phyloP scores from a whole-genome alignment of 2,113 vertebrate species.

The Anser cygnoides region DNA sequence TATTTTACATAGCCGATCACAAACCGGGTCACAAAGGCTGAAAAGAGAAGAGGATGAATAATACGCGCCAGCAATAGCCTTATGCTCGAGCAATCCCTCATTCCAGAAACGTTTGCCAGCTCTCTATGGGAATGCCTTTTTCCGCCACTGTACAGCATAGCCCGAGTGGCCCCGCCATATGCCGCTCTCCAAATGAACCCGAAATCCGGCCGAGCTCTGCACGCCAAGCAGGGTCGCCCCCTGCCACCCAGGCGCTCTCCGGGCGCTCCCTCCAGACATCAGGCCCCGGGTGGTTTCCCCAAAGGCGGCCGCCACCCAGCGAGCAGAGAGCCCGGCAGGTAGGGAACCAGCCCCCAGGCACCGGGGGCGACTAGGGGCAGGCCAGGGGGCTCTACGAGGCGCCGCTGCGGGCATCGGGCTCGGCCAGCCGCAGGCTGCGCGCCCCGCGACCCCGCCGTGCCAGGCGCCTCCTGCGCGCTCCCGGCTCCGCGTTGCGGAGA shows the following conservation, averaged over 20 bases:
- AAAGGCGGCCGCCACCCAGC: not conserved
- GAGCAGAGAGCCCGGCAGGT: not conserved
- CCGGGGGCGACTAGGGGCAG: not conserved
- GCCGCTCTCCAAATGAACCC: not conserved
- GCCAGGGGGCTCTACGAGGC: not conserved
- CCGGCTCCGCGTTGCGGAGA: not conserved
- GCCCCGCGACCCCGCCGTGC: not conserved
- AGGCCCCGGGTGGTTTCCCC: not conserved
- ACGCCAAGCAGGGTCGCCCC: not conserved
- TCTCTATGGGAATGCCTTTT: slow-evolving; percentile 19
- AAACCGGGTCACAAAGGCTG: not conserved
- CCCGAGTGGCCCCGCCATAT: not conserved
- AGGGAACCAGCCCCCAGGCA: not conserved
- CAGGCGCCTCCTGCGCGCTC: not conserved
- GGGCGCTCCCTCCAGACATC: not conserved
- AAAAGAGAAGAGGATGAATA: not conserved
- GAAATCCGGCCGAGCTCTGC: not conserved
- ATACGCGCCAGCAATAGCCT: not conserved
- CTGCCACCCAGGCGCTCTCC: not conserved
- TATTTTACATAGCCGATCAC: not conserved
- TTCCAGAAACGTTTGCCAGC: slow-evolving; percentile 19
- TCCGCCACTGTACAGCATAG: not conserved
- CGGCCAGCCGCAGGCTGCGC: not conserved
- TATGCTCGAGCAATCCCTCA: not conserved
- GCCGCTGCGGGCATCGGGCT: not conserved